Evolutionary conservation across 2,797 vertebrate species (phyloP).

Genomic region (Lepidocolaptes lacrymiger): DNA sequence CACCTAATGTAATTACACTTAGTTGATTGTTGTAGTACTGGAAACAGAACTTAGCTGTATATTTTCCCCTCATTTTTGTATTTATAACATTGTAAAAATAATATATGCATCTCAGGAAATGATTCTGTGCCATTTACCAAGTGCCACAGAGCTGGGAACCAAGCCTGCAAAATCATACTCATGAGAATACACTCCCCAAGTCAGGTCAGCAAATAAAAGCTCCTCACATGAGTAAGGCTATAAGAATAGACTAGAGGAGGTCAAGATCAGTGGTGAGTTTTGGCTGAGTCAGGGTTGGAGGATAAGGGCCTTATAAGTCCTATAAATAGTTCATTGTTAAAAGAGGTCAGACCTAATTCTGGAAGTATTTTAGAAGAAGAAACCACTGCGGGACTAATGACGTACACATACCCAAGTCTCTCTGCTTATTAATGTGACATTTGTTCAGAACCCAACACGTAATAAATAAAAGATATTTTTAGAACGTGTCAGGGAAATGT

Average conservation of each 20-base stretch:
- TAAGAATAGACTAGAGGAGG: slow-evolving; percentile 44
- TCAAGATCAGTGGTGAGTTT: slow-evolving; percentile 56
- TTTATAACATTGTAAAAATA: background rate
- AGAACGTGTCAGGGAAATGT: background rate
- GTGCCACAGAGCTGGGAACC: background rate
- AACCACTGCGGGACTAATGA: background rate
- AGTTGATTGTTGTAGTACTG: background rate
- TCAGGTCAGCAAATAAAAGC: background rate
- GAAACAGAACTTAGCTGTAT: background rate
- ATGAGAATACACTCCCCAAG: background rate
- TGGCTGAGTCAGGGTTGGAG: slow-evolving; percentile 62
- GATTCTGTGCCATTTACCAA: slow-evolving; percentile 33
- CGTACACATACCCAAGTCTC: background rate
- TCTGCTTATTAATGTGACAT: slow-evolving; percentile 27
- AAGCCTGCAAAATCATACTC: background rate
- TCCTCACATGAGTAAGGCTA: slow-evolving; percentile 25
- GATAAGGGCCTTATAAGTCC: slow-evolving; percentile 51
- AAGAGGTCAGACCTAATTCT: slow-evolving; percentile 48
- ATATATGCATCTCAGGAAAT: background rate
- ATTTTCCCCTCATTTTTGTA: background rate
- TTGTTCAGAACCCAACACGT: slow-evolving; percentile 13
- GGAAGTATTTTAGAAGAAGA: slow-evolving; percentile 55
- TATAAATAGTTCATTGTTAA: slow-evolving; percentile 67
- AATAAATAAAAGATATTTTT: slow-evolving; percentile 57
- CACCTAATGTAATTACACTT: background rate